phyloP scores from a whole-genome alignment of 2,797 vertebrate genomes.

The Neopelma chrysocephalum region DNA sequence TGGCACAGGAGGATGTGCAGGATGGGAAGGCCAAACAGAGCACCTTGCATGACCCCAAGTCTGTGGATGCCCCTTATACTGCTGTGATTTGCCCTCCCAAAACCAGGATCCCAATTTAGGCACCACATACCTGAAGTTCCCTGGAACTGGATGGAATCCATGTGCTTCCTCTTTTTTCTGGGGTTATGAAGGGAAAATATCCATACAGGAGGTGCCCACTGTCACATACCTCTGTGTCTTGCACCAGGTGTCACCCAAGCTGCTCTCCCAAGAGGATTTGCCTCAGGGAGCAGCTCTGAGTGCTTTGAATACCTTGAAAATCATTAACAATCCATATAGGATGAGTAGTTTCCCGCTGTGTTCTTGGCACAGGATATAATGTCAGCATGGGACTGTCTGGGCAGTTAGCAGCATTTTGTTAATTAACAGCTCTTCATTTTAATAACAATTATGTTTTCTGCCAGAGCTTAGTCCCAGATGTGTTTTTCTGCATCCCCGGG shows the following conservation, averaged over 20 bases:
- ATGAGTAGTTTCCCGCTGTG: neutral
- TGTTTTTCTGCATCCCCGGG: neutral
- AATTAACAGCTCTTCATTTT: slow-evolving; percentile 27
- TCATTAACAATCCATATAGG: accelerated
- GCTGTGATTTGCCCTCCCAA: neutral
- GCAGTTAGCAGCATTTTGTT: neutral
- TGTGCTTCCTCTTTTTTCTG: neutral
- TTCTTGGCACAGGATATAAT: neutral
- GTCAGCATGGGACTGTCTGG: neutral
- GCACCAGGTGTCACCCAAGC: neutral
- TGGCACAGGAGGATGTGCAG: neutral
- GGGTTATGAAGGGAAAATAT: neutral
- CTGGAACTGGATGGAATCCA: neutral
- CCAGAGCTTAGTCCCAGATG: neutral
- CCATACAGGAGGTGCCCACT: neutral
- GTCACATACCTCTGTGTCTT: neutral
- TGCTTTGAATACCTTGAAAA: neutral
- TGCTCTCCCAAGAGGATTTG: neutral
- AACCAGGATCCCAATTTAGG: neutral
- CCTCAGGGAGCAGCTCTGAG: neutral
- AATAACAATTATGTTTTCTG: neutral
- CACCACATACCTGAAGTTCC: neutral
- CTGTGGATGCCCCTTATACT: neutral
- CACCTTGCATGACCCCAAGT: neutral
- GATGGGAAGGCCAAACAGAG: neutral